Evolutionary conservation across 1,140 invertebrate species (phyloP).

Genomic region (Bombus ignitus): DNA sequence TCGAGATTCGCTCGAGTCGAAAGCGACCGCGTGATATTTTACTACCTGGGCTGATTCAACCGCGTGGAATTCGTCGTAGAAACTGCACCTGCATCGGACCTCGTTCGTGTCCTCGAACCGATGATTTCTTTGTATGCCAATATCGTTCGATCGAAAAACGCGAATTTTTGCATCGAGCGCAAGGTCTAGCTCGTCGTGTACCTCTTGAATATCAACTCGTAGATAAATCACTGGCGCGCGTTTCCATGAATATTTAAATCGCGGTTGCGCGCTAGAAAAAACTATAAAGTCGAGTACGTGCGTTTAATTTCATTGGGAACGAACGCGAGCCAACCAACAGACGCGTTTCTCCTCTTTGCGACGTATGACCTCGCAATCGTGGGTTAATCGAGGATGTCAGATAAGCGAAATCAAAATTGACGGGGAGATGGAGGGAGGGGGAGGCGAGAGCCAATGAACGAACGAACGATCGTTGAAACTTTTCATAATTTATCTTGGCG

Average conservation of each 20-base stretch:
- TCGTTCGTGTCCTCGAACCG: conserved; percentile 48
- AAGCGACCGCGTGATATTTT: not conserved
- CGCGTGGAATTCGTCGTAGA: conserved; percentile 61
- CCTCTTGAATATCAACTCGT: conserved; percentile 48
- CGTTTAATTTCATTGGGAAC: not conserved
- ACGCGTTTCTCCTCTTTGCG: not conserved
- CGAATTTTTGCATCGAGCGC: conserved; percentile 24
- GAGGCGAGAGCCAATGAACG: not conserved
- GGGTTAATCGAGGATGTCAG: conserved; percentile 13
- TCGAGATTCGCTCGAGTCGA: not conserved
- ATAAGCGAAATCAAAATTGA: conserved; percentile 33
- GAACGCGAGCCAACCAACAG: not conserved
- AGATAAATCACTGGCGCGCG: not conserved
- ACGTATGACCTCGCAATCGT: not conserved
- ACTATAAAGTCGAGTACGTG: not conserved
- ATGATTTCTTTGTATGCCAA: conserved; percentile 58
- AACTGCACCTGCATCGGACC: conserved; percentile 50
- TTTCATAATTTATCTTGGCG: conserved; percentile 10
- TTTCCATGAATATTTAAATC: conserved; percentile 22
- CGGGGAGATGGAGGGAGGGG: not conserved
- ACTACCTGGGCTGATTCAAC: conserved; percentile 54
- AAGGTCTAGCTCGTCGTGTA: not conserved
- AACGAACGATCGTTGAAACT: not conserved
- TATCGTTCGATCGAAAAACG: conserved; percentile 48
- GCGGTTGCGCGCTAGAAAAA: not conserved